Percentiles rank a stretch among this genome's conserved stretches.
These are phyloP conservation scores for Pocillopora verrucosa DNA, from an alignment of 64 coral and sea anemone genomes.

Conservation along the genomic window DNA sequence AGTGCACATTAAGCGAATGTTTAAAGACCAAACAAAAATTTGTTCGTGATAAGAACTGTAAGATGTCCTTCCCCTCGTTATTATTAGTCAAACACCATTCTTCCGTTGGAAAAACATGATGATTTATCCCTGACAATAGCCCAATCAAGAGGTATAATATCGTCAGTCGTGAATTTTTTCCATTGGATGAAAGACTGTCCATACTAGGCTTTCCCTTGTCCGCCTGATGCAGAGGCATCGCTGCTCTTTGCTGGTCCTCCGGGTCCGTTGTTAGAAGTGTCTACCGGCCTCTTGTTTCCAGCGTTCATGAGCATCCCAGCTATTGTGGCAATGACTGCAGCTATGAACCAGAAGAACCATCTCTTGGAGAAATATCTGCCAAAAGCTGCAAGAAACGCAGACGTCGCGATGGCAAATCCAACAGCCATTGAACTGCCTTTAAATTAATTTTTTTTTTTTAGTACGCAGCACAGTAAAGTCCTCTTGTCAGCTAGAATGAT, in stretches of 20 bases:
- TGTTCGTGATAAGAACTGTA: not conserved
- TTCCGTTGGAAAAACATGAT: not conserved
- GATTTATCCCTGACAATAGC: no score
- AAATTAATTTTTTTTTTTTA: not conserved
- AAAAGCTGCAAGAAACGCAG: slow-evolving; percentile 4
- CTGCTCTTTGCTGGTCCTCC: not conserved
- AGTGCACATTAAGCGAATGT: not conserved
- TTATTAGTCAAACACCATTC: not conserved
- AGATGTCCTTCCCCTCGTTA: not conserved
- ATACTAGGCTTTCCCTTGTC: not conserved
- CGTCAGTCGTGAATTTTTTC: not conserved
- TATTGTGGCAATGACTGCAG: not conserved
- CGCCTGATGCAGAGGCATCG: not conserved
- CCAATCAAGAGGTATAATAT: no score
- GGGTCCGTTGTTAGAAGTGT: not conserved
- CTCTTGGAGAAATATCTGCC: slow-evolving; percentile 28
- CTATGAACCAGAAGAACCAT: slow-evolving; percentile 26
- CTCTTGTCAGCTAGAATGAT: not conserved
- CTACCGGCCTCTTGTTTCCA: slow-evolving; percentile 3
- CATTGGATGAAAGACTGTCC: not conserved
- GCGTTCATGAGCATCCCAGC: slow-evolving; percentile 26
- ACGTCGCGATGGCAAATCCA: slow-evolving; percentile 17
- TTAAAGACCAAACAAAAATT: not conserved
- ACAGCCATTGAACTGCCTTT: not conserved
- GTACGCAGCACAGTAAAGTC: not conserved